Conservation (phyloP, 1,140 invertebrate species). For the Lasaia peninsularis region DNA sequence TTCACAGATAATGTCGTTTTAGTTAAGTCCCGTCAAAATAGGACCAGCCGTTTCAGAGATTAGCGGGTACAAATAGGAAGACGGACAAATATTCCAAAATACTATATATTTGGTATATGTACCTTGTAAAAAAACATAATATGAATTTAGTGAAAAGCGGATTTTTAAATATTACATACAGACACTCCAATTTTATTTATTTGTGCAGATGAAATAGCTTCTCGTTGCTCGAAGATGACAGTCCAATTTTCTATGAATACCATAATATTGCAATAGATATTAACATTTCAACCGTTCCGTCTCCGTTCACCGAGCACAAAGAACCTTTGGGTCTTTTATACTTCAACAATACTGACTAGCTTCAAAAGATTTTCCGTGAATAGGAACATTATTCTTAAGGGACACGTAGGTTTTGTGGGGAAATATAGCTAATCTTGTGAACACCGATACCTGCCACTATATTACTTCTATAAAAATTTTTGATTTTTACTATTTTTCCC, state of each 20-base stretch:
- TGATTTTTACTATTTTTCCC: background rate
- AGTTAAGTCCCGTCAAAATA: too few relatives aligned
- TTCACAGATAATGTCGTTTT: background rate
- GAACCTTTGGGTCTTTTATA: background rate
- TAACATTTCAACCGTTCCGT: conserved; percentile 2
- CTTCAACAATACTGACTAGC: conserved; percentile 5
- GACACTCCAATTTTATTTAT: too few relatives aligned
- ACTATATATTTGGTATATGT: too few relatives aligned
- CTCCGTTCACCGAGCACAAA: conserved; percentile 1
- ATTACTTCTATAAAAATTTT: background rate
- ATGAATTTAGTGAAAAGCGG: too few relatives aligned
- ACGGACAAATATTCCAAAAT: too few relatives aligned
- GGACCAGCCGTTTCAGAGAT: too few relatives aligned
- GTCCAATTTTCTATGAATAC: conserved; percentile 2
- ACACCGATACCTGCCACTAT: background rate
- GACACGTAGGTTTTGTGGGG: background rate
- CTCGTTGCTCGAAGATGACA: conserved; percentile 1
- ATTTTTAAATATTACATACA: too few relatives aligned
- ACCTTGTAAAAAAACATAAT: too few relatives aligned
- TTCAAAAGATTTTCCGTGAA: conserved; percentile 7
- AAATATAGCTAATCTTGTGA: background rate
- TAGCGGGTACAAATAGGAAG: too few relatives aligned
- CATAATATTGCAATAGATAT: conserved; percentile 12
- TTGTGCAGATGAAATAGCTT: too few relatives aligned
- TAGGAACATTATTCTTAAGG: background rate